Conservation (phyloP, 2,113 vertebrate species). For the Myrmophylax atrothorax region DNA sequence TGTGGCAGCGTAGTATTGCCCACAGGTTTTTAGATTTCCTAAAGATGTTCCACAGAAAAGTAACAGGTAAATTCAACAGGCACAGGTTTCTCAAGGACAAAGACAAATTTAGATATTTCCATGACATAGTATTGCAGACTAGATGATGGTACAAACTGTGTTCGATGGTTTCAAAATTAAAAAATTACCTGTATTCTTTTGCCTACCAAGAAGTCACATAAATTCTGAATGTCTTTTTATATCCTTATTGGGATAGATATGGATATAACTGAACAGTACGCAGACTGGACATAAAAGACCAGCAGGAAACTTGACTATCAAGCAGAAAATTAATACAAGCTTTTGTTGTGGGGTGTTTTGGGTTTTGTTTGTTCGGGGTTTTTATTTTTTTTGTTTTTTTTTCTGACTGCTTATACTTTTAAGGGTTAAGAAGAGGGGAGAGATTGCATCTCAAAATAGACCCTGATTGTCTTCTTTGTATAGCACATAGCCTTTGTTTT, state of each 20-base stretch:
- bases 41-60: not conserved
- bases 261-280: not conserved
- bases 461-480: not conserved
- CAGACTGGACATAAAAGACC: not conserved
- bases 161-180: not conserved
- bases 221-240: not conserved
- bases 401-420: not conserved
- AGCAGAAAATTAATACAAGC: not conserved
- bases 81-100: not conserved
- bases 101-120: not conserved
- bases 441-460: not conserved
- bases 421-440: not conserved
- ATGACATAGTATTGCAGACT: not conserved
- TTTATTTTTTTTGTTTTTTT: not conserved
- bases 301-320: not conserved
- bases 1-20: not conserved
- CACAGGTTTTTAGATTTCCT: not conserved
- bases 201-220: not conserved
- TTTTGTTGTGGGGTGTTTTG: too few species aligned
- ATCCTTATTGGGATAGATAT: not conserved
- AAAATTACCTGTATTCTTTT: not conserved
- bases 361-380: too few species aligned
- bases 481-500: not conserved
- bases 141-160: not conserved
- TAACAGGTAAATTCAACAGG: not conserved